Evolutionary conservation across 2,797 vertebrate species (phyloP).

Genomic region (Pipistrellus kuhlii): DNA sequence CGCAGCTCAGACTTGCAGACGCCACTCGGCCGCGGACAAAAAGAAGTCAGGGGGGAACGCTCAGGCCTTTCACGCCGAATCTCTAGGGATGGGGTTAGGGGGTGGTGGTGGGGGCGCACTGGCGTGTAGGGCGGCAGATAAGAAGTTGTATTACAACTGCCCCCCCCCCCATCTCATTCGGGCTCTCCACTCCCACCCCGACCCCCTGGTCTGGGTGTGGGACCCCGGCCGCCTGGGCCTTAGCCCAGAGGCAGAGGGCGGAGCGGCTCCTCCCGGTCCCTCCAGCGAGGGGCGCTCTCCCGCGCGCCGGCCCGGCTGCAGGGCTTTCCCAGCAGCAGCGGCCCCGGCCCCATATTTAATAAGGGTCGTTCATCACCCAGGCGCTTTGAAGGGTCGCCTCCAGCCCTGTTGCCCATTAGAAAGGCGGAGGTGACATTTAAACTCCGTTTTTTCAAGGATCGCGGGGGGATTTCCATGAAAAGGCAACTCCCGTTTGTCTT

Average conservation of each 20-base stretch:
- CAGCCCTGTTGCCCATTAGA: conserved; percentile 87
- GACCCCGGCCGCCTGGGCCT: neutral
- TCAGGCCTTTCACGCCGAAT: conserved; percentile 81
- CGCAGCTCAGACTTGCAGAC: conserved; percentile 99
- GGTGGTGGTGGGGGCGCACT: neutral
- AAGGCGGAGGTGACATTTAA: conserved; percentile 89
- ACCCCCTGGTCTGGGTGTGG: neutral
- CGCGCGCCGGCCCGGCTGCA: neutral
- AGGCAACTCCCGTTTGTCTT: conserved; percentile 90
- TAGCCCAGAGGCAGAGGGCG: neutral
- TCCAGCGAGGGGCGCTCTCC: conserved; percentile 77
- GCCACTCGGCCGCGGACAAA: conserved; percentile 96
- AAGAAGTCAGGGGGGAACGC: conserved; percentile 85
- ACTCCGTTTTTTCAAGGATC: conserved; percentile 87
- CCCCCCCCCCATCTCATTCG: neutral
- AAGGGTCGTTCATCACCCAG: conserved; percentile 87
- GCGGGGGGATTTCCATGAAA: conserved; percentile 88
- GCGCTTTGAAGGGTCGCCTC: conserved; percentile 88
- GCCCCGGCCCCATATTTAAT: conserved; percentile 87
- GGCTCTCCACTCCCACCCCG: neutral
- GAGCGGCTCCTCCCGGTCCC: neutral
- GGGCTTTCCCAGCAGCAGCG: conserved; percentile 81
- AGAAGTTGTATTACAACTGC: conserved; percentile 64
- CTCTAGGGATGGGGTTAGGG: conserved; percentile 51
- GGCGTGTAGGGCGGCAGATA: conserved; percentile 20